phyloP scores from a whole-genome alignment of 2,888 invertebrate species.

The Chrysolina haemoptera region DNA sequence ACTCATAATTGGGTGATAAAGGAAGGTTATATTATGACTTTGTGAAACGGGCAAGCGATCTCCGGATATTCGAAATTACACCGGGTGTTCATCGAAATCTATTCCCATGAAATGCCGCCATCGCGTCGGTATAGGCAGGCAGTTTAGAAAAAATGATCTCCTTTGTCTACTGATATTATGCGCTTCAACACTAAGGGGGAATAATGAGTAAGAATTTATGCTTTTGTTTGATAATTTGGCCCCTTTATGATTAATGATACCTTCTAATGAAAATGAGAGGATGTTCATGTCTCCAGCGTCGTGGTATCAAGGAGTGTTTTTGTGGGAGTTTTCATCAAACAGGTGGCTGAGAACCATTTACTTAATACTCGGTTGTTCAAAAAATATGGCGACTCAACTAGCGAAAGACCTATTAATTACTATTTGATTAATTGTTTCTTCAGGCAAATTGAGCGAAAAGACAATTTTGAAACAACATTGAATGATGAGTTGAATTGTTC shows the following conservation, averaged over 20 bases:
- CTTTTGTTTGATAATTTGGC: conserved; percentile 31
- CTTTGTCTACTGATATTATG: conserved; percentile 33
- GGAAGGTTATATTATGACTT: conserved; percentile 38
- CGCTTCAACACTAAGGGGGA: conserved; percentile 33
- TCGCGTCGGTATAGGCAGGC: neutral
- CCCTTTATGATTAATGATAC: conserved; percentile 37
- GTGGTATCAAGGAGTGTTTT: neutral
- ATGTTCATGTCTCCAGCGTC: conserved; percentile 10
- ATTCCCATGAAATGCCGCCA: conserved; percentile 42
- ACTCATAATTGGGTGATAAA: conserved; percentile 39
- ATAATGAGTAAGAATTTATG: conserved; percentile 32
- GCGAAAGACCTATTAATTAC: too few species aligned
- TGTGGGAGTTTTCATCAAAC: neutral
- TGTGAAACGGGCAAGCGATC: conserved; percentile 35
- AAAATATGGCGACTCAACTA: too few species aligned
- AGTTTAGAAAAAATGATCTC: conserved; percentile 24
- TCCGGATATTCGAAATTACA: conserved; percentile 41
- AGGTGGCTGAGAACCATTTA: neutral
- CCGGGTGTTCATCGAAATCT: conserved; percentile 34
- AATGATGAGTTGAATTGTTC: too few species aligned
- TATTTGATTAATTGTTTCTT: too few species aligned
- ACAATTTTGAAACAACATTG: too few species aligned
- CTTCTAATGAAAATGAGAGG: conserved; percentile 36
- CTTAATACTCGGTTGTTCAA: neutral
- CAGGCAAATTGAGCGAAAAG: too few species aligned